These are phyloP conservation scores for Styela plicata DNA, from an alignment of 23 tunicate species.

Conservation along the genomic window DNA sequence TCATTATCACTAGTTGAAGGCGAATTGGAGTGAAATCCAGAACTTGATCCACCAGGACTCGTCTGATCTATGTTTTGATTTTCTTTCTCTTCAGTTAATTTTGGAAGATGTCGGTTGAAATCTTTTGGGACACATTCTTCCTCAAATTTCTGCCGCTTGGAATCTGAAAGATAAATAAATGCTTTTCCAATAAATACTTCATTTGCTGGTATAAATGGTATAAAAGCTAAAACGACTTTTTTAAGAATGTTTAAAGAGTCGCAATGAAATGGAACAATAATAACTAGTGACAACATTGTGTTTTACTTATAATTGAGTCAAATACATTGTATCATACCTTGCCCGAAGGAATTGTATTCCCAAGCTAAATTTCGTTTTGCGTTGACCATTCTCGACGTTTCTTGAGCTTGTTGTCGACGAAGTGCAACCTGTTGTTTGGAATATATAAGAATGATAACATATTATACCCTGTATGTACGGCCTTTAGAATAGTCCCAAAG, in stretches of 20 bases:
- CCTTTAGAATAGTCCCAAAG: no score
- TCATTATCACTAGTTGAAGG: background rate
- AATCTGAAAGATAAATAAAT: no score
- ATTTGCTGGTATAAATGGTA: no score
- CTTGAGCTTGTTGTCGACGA: slow-evolving; percentile 94
- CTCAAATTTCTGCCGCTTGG: no score
- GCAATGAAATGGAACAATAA: no score
- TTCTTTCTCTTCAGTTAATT: background rate
- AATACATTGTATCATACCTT: background rate
- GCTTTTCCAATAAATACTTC: no score
- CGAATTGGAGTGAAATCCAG: background rate
- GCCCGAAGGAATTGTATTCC: background rate
- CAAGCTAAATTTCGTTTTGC: background rate
- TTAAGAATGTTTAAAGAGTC: no score
- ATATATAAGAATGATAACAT: no score
- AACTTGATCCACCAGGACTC: background rate
- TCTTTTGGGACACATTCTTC: background rate
- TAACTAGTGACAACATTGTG: no score
- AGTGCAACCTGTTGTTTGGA: slow-evolving; percentile 68
- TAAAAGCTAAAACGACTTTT: background rate
- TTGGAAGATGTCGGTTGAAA: background rate
- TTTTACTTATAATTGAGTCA: no score
- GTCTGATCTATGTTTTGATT: background rate
- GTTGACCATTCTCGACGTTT: slow-evolving; percentile 2
- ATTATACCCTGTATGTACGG: no score